Base-by-base conservation (phyloP, 2,113 vertebrate species). In the Perognathus longimembris region DNA sequence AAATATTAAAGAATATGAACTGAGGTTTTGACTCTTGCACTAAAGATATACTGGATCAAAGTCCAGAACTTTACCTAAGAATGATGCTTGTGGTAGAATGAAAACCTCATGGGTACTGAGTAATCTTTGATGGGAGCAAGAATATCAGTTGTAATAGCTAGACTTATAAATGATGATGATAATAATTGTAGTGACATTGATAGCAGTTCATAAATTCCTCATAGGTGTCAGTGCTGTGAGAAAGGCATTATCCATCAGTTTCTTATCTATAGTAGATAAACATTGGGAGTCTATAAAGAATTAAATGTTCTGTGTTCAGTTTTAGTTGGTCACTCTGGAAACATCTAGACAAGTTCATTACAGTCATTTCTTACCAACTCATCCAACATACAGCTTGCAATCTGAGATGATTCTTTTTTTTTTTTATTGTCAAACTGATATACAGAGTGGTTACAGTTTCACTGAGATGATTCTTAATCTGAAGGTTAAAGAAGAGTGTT, bases 391-490 rank as follows among this genome's bases (percentile, higher is more conserved):
- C 11, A 88, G 18, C 71, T 61, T 78, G 34, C 28, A 88, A 12
- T 71, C 36, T 84, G 42, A 86, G 20, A 74, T 38, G n/a, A 76
- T 74, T 54, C 86, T 87, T 89, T n/a, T n/a, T n/a, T n/a, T n/a
- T n/a, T n/a, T n/a, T n/a, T n/a, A n/a, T n/a, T n/a, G n/a, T n/a
- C n/a, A n/a, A n/a, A n/a, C n/a, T n/a, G n/a, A n/a, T n/a, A n/a
- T n/a, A n/a, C n/a, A n/a, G n/a, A n/a, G n/a, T n/a, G n/a, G n/a
- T n/a, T n/a, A n/a, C n/a, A n/a, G n/a, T n/a, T n/a, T n/a, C n/a
- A n/a, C 36, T 84, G 42, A 86, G 20, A 74, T 38, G n/a, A 76
- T 74, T 54, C 86, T 87, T 89, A 66, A 88, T 73, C 89, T 90
- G 32, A 85, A 59, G 30, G 63, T 94, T 50, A 93, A 80, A 88